A percentile compares a stretch with the other conserved stretches of the same genome.
These are phyloP conservation scores for Chymomyza procnemis DNA, from an alignment of 2,888 invertebrate species.

Conservation along the genomic window DNA sequence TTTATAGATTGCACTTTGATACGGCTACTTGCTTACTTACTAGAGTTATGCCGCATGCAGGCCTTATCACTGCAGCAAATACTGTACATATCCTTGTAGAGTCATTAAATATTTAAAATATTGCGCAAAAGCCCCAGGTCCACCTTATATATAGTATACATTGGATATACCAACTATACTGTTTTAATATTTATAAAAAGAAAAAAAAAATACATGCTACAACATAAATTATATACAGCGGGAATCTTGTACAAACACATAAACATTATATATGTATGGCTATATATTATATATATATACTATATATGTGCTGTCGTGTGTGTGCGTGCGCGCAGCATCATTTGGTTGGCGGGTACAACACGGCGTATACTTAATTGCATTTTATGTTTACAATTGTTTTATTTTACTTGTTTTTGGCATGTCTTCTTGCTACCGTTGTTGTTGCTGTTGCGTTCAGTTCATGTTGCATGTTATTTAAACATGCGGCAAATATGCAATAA, in stretches of 20 bases:
- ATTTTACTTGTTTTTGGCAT: slow-evolving; percentile 12
- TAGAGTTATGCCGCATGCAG: neutral
- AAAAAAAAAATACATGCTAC: slow-evolving; percentile 10
- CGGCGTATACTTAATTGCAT: slow-evolving; percentile 63
- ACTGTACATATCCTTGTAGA: neutral
- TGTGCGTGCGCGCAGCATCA: neutral
- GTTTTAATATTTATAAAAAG: slow-evolving; percentile 60
- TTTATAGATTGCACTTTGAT: neutral
- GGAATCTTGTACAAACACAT: neutral
- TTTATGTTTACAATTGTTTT: slow-evolving; percentile 48
- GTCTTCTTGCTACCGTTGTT: slow-evolving; percentile 5
- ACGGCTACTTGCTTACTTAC: neutral
- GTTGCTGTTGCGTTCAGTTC: slow-evolving; percentile 4
- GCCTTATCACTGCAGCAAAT: neutral
- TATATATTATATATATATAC: neutral
- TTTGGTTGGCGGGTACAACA: slow-evolving; percentile 33
- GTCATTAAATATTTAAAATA: neutral
- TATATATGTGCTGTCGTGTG: too few species aligned
- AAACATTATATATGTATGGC: neutral
- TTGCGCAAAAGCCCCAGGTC: too few species aligned
- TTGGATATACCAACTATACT: slow-evolving; percentile 18
- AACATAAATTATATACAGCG: neutral
- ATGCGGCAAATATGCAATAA: slow-evolving; percentile 31
- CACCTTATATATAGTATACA: neutral
- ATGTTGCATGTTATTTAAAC: neutral